Conservation (phyloP, 2,888 invertebrate species). For the Heliconius sara region DNA sequence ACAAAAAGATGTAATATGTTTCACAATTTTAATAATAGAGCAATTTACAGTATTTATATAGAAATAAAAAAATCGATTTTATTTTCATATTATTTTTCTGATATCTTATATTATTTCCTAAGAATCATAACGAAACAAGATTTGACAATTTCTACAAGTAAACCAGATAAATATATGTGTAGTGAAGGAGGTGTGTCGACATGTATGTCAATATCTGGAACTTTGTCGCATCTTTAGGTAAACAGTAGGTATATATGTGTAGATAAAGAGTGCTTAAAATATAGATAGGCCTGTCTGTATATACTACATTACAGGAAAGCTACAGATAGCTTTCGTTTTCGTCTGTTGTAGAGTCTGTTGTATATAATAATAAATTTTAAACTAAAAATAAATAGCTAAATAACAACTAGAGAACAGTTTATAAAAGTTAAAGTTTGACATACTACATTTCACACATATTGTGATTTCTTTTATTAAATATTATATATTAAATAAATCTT, state of each 20-base stretch:
- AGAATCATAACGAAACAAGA: neutral
- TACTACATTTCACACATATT: no score
- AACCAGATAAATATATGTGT: neutral
- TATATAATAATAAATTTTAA: neutral
- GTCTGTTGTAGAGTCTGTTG: neutral
- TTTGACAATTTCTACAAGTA: neutral
- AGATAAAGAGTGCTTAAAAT: slow-evolving; percentile 2
- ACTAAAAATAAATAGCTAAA: neutral
- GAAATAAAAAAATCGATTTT: neutral
- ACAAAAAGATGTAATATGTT: neutral
- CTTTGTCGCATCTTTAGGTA: neutral
- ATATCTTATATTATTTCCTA: neutral
- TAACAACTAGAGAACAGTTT: neutral
- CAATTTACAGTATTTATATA: neutral
- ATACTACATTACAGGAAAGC: neutral
- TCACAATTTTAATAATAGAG: neutral
- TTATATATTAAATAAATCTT: neutral
- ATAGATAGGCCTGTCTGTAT: neutral
- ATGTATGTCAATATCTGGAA: slow-evolving; percentile 1
- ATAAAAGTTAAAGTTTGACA: no score
- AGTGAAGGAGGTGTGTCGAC: slow-evolving; percentile 3
- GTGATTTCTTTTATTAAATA: no score
- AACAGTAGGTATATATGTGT: neutral
- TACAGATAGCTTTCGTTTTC: neutral
- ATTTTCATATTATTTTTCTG: neutral